Base-by-base conservation (phyloP, 2,888 invertebrate genomes). In the Ectemnius continuus region DNA sequence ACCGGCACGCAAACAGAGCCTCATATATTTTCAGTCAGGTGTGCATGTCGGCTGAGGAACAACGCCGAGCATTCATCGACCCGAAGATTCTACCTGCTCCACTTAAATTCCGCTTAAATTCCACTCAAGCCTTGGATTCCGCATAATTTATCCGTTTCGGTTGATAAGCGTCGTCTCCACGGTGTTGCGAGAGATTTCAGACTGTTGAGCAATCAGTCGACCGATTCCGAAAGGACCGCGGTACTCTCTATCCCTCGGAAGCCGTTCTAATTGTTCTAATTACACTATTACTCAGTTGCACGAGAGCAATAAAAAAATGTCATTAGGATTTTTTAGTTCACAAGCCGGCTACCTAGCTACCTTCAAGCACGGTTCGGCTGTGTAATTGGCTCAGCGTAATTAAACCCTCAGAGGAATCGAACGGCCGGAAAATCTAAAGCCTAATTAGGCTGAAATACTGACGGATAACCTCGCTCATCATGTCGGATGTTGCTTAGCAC, bases 221-320 rank as follows among this genome's bases (percentile, higher is more conserved):
- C 36, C 36, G 11, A 36, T 36, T 36, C 36, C 11, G 36, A 36
- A 36, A 36, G 36, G 36, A 8, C 36, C 8, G 6, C 8, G 6
- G 4, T 4, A 6, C 36, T 4, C 8, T 36, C 36, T 52, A 8
- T 14, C n/a, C 16, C 70, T 57, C 59, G 60, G 61, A 46, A 63
- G 58, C 46, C 57, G 70, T 62, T 68, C 73, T 62, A 70, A 76
- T 76, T 76, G 70, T 65, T 70, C 73, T 62, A 70, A 76, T 76
- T 76, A 67, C 73, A 70, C 65, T 62, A 69, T 73, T 77, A 75
- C 70, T 74, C 65, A 75, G 62, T 74, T 76, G 59, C 67, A 60
- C 67, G 18, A 36, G 36, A 36, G 20, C 23, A 67, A 23, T 2
- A 23, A 23, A 23, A 23, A 23, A 23, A 23, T 23, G 3, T 23